Evolutionary conservation across 2,797 vertebrate genomes (phyloP).

Genomic region (Sylvilagus floridanus): DNA sequence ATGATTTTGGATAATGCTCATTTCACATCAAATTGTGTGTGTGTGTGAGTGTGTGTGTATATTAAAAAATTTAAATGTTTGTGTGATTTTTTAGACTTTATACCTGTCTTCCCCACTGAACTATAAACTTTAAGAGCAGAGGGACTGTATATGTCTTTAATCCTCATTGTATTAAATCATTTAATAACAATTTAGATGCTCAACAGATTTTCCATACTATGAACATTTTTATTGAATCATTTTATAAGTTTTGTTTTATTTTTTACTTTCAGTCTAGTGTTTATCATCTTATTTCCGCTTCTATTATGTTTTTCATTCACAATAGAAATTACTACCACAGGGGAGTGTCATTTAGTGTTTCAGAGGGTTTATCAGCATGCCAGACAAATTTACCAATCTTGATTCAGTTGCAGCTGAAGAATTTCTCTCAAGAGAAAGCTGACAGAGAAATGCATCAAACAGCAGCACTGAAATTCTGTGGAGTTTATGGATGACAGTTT

Average conservation of each 20-base stretch:
- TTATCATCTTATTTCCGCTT: neutral
- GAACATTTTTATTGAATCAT: neutral
- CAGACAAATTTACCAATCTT: neutral
- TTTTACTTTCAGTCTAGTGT: neutral
- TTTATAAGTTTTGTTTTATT: neutral
- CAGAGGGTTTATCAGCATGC: neutral
- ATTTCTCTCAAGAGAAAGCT: neutral
- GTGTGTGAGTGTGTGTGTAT: neutral
- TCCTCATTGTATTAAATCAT: neutral
- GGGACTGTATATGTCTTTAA: neutral
- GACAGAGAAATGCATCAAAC: neutral
- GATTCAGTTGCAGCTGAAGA: neutral
- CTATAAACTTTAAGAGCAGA: neutral
- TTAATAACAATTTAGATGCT: neutral
- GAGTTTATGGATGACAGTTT: neutral
- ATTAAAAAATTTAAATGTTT: neutral
- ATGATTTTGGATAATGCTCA: constrained; percentile 7
- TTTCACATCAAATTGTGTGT: neutral
- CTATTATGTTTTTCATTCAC: neutral
- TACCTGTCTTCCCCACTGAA: neutral
- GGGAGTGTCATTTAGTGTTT: neutral
- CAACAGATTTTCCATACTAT: neutral
- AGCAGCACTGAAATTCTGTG: neutral
- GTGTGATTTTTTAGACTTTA: neutral
- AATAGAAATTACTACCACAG: neutral